These are phyloP conservation scores for Halcyon badia DNA, from an alignment of 2,797 vertebrate species.

Conservation along the genomic window DNA sequence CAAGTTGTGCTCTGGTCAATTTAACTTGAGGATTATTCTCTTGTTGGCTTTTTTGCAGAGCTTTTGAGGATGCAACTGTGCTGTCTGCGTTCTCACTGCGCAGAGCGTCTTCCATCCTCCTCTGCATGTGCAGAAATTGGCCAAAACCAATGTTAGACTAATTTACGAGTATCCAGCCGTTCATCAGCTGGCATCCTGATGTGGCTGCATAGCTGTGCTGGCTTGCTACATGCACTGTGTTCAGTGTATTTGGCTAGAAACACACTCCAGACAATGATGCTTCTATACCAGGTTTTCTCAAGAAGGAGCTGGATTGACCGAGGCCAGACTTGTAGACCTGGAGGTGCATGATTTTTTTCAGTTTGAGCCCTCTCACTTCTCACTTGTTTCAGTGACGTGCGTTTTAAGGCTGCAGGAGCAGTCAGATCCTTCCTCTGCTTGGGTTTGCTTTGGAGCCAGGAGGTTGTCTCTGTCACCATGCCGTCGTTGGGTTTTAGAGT, in stretches of 20 bases:
- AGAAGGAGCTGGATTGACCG: not conserved
- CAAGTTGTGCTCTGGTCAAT: fast-evolving
- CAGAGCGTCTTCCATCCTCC: not conserved
- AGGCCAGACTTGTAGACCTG: not conserved
- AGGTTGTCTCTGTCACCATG: not conserved
- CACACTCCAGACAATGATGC: not conserved
- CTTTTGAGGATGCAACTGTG: not conserved
- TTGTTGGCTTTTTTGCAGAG: not conserved
- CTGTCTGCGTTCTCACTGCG: not conserved
- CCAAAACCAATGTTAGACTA: not conserved
- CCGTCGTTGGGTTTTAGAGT: not conserved
- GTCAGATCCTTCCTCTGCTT: not conserved
- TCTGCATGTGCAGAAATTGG: not conserved
- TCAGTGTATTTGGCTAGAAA: not conserved
- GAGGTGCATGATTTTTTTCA: not conserved
- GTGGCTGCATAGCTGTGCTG: conserved; percentile 8
- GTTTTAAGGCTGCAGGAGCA: not conserved
- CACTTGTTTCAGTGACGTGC: not conserved
- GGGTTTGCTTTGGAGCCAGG: not conserved
- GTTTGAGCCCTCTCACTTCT: not conserved
- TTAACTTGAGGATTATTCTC: not conserved
- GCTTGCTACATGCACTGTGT: not conserved
- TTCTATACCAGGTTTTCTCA: not conserved
- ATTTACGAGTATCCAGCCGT: not conserved
- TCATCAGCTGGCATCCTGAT: not conserved